Base-by-base conservation (phyloP, 2,113 vertebrate species). In the Circaetus cinerascens region DNA sequence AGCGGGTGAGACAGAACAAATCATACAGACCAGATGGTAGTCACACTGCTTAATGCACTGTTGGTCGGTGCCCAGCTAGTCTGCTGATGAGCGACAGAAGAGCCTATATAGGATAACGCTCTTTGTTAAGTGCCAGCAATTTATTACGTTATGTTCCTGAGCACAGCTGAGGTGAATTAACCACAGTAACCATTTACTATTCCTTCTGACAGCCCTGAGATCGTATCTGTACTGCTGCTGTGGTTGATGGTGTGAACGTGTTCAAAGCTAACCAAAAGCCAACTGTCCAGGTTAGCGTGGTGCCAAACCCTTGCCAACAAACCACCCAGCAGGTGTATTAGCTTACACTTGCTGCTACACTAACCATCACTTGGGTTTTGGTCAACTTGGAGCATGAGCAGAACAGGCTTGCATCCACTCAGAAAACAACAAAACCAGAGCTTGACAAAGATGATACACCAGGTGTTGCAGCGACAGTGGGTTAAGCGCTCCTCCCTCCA, bases 21-120 rank as follows among this genome's bases (percentile, higher is more conserved):
- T 36, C 77, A 40, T 3, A 19, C 5, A 22, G 80, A 75, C 46
- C 93, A 96, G 74, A 91, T 75, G 91, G 95, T 1, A 91, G 80
- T 50, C 62, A 87, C 45, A 34, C 45, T 62, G 79, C 71, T 82
- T 86, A 92, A 86, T 8, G 7, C 62, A 26, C 71, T 57, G 57
- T 3, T 95, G 93, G 91, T 94, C 76, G 72, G 45, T 62, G 57
- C 94, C 91, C 95, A 92, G 93, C 25, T 4, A 86, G 41, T 46
- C 71, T 66, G 57, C 74, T 36, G 87, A 83, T 53, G 66, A 95
- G 62, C 20, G 2, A 80, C 3, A 84, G 45, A 93, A 90, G 36
- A 86, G 88, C 67, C 36, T 73, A 69, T 16, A 86, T 17, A 76
- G 59, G 86, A 60, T 83, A 90, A 88, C 32, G 55, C 55, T 66